Evolutionary conservation across 2,113 vertebrate species (phyloP), one percentile per base, ranked within the genome.

Genomic region (Haplotaxodon microlepis): DNA sequence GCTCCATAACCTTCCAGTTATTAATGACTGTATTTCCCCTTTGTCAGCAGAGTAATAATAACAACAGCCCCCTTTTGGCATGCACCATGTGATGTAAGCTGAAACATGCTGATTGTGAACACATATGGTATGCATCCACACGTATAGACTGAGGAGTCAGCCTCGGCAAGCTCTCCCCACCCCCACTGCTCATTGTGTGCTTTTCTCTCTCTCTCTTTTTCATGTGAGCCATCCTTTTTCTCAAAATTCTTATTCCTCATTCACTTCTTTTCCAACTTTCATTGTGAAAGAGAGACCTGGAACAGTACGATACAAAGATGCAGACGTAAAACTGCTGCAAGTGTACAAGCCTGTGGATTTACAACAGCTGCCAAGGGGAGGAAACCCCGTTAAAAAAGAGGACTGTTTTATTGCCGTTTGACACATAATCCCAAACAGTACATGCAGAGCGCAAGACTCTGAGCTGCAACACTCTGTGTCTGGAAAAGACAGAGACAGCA

Each of bases 11-110:
- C 9, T 24, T 42, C 8, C 5, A 5, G 29, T 84, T 86, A 71
- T 83, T 88, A 90, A 95, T 42, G 85, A n/a, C 76, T 71, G 29
- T 3, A 2, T 90, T 93, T 92, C 84, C 86, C 81, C 84, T 78
- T 81, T 88, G 93, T 96, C 95, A 96, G 95, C 95, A 95, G 69
- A 92, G 90, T 88, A 88, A 90, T 86, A 85, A 89, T 84, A 90
- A 90, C 82, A 90, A 63, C 84, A 73, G 83, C 81, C 85, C 54
- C 34, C 34, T 84, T 34, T 78, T 89, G 87, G 85, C 94, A 45
- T 14, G 34, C 45, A 24, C 47, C 61, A 51, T 61, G 56, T 92
- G 90, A 94, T 94, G 92, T 93, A 93, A 92, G 85, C 88, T 85
- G 86, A 90, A 92, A 92, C 92, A 92, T 85, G 90, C 86, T 89